These are phyloP conservation scores for Scolopax bukidnonensis DNA, from an alignment of 2,797 vertebrate genomes.

Conservation along the genomic window DNA sequence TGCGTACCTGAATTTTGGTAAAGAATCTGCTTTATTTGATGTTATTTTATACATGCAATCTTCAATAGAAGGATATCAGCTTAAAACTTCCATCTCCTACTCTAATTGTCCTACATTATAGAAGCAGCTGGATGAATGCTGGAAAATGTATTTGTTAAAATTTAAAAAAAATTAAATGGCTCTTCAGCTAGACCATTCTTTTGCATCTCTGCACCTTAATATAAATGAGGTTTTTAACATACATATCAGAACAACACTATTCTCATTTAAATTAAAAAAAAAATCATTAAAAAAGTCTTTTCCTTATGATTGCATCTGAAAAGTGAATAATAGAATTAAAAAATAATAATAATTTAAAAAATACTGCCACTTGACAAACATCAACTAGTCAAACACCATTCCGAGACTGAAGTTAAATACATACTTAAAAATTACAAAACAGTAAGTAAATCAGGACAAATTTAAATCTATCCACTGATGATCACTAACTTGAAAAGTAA, in stretches of 20 bases:
- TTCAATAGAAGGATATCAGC: neutral
- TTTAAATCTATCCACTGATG: neutral
- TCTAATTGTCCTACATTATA: neutral
- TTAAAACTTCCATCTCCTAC: neutral
- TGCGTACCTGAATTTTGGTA: neutral
- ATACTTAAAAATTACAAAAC: neutral
- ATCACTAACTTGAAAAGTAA: neutral
- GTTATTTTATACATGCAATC: neutral
- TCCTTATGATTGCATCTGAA: neutral
- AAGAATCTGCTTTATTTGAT: neutral
- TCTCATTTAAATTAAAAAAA: neutral
- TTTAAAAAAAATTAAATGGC: neutral
- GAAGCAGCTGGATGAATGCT: neutral
- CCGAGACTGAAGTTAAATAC: neutral
- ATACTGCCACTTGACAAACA: neutral
- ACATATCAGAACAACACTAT: neutral
- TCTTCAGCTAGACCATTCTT: neutral
- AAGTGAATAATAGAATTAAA: neutral
- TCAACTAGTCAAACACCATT: neutral
- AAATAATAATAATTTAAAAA: neutral
- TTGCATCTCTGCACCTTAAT: neutral
- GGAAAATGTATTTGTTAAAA: neutral
- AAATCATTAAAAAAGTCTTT: neutral
- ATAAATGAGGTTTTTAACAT: neutral
- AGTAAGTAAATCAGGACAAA: neutral